These are phyloP conservation scores for Siphamia tubifer DNA, from an alignment of 2,113 vertebrate species.

Conservation along the genomic window DNA sequence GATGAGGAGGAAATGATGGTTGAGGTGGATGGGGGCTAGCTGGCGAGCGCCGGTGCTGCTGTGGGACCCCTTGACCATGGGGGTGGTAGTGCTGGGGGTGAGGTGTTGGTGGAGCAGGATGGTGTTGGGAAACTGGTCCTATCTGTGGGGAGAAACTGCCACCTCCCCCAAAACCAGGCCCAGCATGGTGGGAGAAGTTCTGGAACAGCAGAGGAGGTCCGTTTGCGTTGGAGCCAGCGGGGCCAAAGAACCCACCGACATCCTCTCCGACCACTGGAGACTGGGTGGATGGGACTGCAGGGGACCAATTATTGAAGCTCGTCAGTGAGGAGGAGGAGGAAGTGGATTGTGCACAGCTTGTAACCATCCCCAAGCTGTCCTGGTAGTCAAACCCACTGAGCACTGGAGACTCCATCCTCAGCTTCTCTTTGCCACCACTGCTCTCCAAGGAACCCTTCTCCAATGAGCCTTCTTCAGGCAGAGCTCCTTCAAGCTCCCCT, in stretches of 20 bases:
- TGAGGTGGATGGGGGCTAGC: constrained; percentile 95
- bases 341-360: constrained; percentile 87
- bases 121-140: constrained; percentile 95
- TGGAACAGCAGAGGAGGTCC: constrained; percentile 94
- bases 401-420: constrained; percentile 94
- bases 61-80: constrained; percentile 90
- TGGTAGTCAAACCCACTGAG: constrained; percentile 96
- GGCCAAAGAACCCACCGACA: constrained; percentile 93
- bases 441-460: constrained; percentile 90
- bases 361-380: constrained; percentile 91
- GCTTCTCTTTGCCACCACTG: constrained; percentile 89
- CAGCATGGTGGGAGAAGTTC: constrained; percentile 97
- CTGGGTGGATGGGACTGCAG: constrained; percentile 93
- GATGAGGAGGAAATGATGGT: constrained; percentile 92
- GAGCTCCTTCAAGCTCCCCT: constrained; percentile 88
- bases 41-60: constrained; percentile 80
- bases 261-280: constrained; percentile 95
- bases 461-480: constrained; percentile 87
- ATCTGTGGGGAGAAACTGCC: constrained; percentile 97
- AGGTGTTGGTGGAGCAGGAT: constrained; percentile 89
- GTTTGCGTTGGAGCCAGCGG: constrained; percentile 90
- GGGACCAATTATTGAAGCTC: constrained; percentile 98
- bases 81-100: constrained; percentile 96
- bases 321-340: constrained; percentile 94
- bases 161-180: constrained; percentile 88